Conservation (phyloP, 2,888 invertebrate genomes). For the Leptura quadrifasciata region DNA sequence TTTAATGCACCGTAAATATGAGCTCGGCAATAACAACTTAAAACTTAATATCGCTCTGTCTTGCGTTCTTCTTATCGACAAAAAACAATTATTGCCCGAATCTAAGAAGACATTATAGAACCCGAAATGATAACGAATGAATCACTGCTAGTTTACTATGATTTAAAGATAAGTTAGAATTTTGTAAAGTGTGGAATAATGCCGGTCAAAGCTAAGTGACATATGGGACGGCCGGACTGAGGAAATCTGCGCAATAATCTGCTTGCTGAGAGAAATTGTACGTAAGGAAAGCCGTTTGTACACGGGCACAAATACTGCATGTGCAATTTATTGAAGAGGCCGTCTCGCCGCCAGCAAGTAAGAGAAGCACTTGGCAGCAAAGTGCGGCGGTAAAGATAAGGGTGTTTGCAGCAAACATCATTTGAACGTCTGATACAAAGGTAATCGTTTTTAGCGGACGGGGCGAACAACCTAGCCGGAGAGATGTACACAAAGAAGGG, state of each 20-base stretch:
- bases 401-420: conserved; percentile 61
- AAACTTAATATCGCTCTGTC: too few relatives aligned
- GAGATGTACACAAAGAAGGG: conserved; percentile 49
- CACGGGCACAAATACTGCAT: conserved; percentile 4
- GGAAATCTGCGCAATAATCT: conserved; percentile 27
- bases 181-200: too few relatives aligned
- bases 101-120: too few relatives aligned
- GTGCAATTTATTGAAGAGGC: conserved; percentile 51
- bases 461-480: conserved; percentile 54
- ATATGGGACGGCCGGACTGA: neutral
- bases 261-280: conserved; percentile 1
- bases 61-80: too few relatives aligned
- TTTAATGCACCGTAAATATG: too few relatives aligned
- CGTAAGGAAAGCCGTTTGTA: neutral
- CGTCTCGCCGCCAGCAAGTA: conserved; percentile 31
- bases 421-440: conserved; percentile 62
- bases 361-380: conserved; percentile 43
- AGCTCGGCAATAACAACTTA: too few relatives aligned
- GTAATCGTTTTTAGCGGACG: conserved; percentile 61
- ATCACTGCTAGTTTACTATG: too few relatives aligned
- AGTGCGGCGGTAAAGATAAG: conserved; percentile 58
- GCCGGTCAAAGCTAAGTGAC: neutral
- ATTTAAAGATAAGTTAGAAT: too few relatives aligned
- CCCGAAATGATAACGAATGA: too few relatives aligned
- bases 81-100: too few relatives aligned